Evolutionary conservation across 1,140 invertebrate genomes (phyloP), one percentile per base, ranked within the genome.

Genomic region (Bombus confusus): DNA sequence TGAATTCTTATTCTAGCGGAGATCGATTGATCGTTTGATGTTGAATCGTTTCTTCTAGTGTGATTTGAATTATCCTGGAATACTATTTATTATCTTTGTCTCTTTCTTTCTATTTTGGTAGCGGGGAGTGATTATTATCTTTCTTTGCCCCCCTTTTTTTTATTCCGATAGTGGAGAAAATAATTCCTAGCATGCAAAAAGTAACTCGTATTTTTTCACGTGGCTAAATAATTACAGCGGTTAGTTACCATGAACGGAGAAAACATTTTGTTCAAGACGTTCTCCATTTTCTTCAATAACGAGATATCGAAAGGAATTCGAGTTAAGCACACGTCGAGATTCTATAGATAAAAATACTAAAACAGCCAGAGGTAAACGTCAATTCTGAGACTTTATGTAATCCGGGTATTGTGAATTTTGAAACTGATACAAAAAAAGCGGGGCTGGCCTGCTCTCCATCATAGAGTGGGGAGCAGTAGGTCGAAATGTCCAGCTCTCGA

Each of bases 401-500:
- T 85, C 64, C 72, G 39, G 47, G 39, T 77, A 83, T 86, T 71
- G 85, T 66, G 77, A 66, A 69, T 87, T 87, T 52, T 86, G 66
- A 89, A 57, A 80, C 66, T 52, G 76, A 71, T 41, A 86, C 73
- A 34, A 74, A 77, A 77, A 85, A 74, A 86, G 75, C 43, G 59
- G 81, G 31, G 74, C 66, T 59, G 78, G 64, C 79, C 85, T 66
- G 86, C 82, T 87, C 82, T 87, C 72, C 75, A 83, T 73, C 80
- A 85, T 77, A 85, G 86, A 89, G 88, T 90, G 89, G 86, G 84
- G 79, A 88, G 89, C 90, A 92, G 88, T 92, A 93, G 93, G 92
- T 94, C 92, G 89, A 94, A 93, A 94, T 94, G 92, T 95, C 94
- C 94, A 94, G 94, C 93, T 94, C 92, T 92, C 86, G 86, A 92